Evolutionary conservation across 2,888 invertebrate species (phyloP).

Genomic region (Epistrophe eligans): DNA sequence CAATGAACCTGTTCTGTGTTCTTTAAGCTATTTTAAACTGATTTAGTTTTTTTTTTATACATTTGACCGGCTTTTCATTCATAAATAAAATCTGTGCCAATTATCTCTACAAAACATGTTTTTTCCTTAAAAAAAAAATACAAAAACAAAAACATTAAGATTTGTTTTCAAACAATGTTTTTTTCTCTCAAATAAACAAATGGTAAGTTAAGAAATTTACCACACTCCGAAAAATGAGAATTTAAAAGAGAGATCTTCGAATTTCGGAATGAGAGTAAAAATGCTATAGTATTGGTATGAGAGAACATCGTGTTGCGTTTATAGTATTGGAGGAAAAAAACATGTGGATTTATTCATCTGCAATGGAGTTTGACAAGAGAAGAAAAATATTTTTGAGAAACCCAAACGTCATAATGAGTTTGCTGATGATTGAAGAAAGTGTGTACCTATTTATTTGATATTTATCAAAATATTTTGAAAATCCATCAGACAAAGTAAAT

Average conservation of each 20-base stretch:
- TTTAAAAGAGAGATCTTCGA: not conserved
- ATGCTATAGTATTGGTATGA: not conserved
- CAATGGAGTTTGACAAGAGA: conserved; percentile 33
- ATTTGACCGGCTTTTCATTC: conserved; percentile 4
- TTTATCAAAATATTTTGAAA: not conserved
- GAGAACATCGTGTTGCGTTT: conserved; percentile 6
- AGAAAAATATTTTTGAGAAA: not conserved
- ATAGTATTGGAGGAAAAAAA: conserved; percentile 5
- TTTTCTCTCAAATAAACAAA: conserved; percentile 11
- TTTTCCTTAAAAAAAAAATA: conserved; percentile 13
- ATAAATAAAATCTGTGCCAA: conserved; percentile 27
- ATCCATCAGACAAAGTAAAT: not conserved
- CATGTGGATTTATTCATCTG: conserved; percentile 40
- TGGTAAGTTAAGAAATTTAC: not conserved
- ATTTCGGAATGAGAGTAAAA: conserved; percentile 20
- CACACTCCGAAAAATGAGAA: conserved; percentile 35
- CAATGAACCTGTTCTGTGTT: not conserved
- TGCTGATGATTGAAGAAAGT: not conserved
- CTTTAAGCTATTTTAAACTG: conserved; percentile 4
- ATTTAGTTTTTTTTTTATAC: conserved; percentile 21
- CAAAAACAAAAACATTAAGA: not conserved
- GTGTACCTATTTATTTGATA: not conserved
- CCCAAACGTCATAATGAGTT: conserved; percentile 2
- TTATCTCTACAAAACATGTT: not conserved
- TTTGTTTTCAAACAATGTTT: conserved; percentile 28